These are phyloP conservation scores for Oryzias melastigma DNA, from an alignment of 2,113 vertebrate species.

Conservation along the genomic window DNA sequence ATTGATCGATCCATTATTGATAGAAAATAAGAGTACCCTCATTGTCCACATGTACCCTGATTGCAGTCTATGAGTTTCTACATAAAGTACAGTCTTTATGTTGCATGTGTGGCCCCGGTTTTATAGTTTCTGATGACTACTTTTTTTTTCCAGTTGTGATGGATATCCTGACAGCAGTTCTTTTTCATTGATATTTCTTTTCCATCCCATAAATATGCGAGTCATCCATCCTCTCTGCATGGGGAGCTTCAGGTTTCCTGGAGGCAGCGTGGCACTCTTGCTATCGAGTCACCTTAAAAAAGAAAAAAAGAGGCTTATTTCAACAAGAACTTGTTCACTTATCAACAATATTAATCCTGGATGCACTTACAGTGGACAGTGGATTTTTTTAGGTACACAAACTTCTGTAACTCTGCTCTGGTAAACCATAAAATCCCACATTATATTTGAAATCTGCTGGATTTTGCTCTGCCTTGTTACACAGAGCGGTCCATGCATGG, in stretches of 20 bases:
- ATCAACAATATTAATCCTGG: slow-evolving; percentile 9
- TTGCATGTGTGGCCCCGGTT: slow-evolving; percentile 18
- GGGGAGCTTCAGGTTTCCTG: slow-evolving; percentile 52
- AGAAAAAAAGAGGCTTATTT: slow-evolving; percentile 46
- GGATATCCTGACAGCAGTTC: slow-evolving; percentile 46
- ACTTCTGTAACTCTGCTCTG: neutral
- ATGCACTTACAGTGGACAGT: slow-evolving; percentile 16
- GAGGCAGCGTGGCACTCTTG: slow-evolving; percentile 65
- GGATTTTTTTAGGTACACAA: slow-evolving; percentile 5
- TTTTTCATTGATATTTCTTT: slow-evolving; percentile 29
- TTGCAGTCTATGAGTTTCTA: slow-evolving; percentile 40
- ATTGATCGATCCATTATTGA: slow-evolving; percentile 23
- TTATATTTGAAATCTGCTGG: neutral
- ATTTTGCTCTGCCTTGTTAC: slow-evolving; percentile 34
- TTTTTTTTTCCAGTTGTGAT: slow-evolving; percentile 55
- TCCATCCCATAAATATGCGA: slow-evolving; percentile 38
- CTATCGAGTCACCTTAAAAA: slow-evolving; percentile 93
- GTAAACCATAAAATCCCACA: neutral
- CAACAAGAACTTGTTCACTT: slow-evolving; percentile 30
- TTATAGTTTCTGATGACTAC: slow-evolving; percentile 34
- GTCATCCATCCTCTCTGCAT: slow-evolving; percentile 57
- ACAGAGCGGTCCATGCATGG: slow-evolving; percentile 31
- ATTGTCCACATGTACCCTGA: slow-evolving; percentile 48
- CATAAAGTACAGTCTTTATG: slow-evolving; percentile 29
- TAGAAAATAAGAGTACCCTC: slow-evolving; percentile 36